A percentile compares a stretch with the other conserved stretches of the same genome.
Conservation (phyloP, 2,113 vertebrate genomes). For the Lutjanus erythropterus region DNA sequence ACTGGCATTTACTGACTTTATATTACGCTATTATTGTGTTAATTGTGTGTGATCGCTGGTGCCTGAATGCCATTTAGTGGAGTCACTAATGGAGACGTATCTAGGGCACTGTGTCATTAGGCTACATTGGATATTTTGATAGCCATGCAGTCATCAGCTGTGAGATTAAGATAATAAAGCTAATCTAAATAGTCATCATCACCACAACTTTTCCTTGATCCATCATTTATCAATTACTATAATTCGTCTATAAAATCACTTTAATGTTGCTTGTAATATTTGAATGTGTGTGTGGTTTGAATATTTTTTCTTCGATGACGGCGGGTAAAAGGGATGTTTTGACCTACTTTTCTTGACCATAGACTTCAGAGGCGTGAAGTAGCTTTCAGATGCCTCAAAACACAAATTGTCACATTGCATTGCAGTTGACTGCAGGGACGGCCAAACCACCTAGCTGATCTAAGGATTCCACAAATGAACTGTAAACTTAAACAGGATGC, state of each 20-base stretch:
- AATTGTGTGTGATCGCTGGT: constrained; percentile 24
- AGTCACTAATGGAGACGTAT: constrained; percentile 27
- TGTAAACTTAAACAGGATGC: neutral
- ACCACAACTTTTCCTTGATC: neutral
- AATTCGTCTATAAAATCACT: neutral
- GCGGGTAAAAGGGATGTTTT: neutral
- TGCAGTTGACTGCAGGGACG: neutral
- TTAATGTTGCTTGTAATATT: neutral
- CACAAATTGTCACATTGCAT: neutral
- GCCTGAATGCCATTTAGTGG: neutral
- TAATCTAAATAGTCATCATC: neutral
- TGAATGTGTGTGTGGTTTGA: neutral
- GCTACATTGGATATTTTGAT: neutral
- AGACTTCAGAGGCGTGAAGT: neutral
- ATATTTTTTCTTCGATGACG: neutral
- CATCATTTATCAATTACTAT: neutral
- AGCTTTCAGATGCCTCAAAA: neutral
- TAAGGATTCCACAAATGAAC: neutral
- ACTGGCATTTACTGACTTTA: neutral
- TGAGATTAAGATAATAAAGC: neutral
- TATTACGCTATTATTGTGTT: constrained; percentile 7
- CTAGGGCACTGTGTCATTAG: constrained; percentile 23
- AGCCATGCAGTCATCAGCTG: neutral
- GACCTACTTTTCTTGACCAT: constrained; percentile 2
- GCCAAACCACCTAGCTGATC: neutral